Conservation (phyloP, 2,797 vertebrate species). For the Novumbra hubbsi region DNA sequence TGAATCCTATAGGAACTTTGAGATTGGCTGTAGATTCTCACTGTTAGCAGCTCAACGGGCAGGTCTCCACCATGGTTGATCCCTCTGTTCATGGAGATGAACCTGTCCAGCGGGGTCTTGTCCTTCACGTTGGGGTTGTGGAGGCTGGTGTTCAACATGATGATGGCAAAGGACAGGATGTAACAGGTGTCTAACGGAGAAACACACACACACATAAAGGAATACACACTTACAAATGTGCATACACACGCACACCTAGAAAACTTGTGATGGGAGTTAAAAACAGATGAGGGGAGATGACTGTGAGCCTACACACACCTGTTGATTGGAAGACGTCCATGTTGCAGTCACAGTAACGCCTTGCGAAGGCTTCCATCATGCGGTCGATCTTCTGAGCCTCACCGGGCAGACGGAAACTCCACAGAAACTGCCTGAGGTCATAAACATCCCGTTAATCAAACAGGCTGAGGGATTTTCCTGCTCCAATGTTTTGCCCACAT, state of each 20-base stretch:
- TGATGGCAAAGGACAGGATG: conserved; percentile 92
- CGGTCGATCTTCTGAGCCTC: conserved; percentile 96
- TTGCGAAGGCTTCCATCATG: conserved; percentile 97
- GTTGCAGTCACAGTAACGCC: conserved; percentile 89
- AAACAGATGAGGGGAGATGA: neutral
- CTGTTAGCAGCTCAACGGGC: conserved; percentile 76
- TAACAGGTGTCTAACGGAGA: conserved; percentile 86
- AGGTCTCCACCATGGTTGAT: conserved; percentile 87
- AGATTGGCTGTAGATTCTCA: conserved; percentile 50
- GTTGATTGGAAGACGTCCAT: conserved; percentile 84
- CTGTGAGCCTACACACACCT: conserved; percentile 61
- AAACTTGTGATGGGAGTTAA: too few species aligned
- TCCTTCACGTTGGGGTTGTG: conserved; percentile 95
- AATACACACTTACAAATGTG: neutral
- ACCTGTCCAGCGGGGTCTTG: conserved; percentile 86
- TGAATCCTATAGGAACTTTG: too few species aligned
- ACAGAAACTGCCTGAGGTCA: conserved; percentile 84
- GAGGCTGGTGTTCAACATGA: conserved; percentile 95
- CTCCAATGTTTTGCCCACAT: neutral
- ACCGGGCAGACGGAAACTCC: conserved; percentile 92
- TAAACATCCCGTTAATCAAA: neutral
- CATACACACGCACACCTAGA: conserved; percentile 2
- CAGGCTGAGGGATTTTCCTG: neutral
- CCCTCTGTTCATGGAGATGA: conserved; percentile 89
- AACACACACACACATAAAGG: neutral